Evolutionary conservation across 2,797 vertebrate genomes (phyloP).

Genomic region (Lateolabrax maculatus): DNA sequence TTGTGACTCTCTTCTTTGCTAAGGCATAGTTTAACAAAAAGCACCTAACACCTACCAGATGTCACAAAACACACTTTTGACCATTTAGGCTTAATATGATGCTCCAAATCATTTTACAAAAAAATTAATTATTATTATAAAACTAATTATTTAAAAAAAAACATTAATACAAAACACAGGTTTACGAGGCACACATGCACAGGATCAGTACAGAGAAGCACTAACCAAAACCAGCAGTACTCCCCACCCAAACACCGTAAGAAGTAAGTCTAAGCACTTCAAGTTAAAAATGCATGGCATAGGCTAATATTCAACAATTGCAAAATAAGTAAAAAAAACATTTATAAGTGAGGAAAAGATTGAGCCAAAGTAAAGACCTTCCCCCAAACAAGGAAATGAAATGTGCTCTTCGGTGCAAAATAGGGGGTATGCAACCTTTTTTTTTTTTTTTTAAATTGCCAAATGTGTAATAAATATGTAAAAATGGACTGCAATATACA

Average conservation of each 20-base stretch:
- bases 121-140: background rate
- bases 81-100: background rate
- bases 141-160: too few relatives aligned
- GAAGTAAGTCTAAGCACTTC: background rate
- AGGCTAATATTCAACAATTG: background rate
- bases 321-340: conserved; percentile 7
- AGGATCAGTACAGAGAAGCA: background rate
- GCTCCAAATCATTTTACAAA: background rate
- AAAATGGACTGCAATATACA: background rate
- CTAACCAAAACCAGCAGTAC: background rate
- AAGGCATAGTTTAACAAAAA: background rate
- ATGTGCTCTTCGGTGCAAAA: background rate
- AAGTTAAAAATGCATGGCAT: background rate
- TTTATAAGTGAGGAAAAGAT: background rate
- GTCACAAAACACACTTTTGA: background rate
- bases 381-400: conserved; percentile 3
- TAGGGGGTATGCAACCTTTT: background rate
- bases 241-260: background rate
- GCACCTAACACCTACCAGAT: background rate
- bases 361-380: background rate
- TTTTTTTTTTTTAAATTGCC: too few relatives aligned
- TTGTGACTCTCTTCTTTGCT: background rate
- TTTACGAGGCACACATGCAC: background rate
- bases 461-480: background rate
- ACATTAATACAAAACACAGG: background rate